These are phyloP conservation scores for Phyto melanocephala DNA, from an alignment of 2,888 invertebrate genomes.

Conservation along the genomic window DNA sequence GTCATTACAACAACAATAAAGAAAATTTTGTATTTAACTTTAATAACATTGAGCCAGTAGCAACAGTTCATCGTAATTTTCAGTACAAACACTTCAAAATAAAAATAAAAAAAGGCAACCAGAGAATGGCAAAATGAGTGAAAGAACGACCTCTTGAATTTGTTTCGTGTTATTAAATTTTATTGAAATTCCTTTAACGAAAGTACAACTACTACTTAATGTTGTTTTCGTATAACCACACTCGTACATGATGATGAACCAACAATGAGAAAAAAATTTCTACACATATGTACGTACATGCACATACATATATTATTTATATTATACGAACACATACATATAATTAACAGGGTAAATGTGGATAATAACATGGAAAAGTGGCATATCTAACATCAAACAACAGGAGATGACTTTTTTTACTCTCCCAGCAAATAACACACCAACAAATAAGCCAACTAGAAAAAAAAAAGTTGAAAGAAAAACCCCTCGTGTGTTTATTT, in stretches of 20 bases:
- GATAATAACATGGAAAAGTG: constrained; percentile 49
- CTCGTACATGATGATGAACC: constrained; percentile 18
- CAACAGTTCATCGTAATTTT: not conserved
- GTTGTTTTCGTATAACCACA: not conserved
- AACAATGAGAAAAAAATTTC: not conserved
- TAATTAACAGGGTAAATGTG: constrained; percentile 30
- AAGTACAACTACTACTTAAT: constrained; percentile 8
- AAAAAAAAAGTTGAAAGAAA: constrained; percentile 28
- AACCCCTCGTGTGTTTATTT: not conserved
- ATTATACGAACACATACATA: constrained; percentile 10
- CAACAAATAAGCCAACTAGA: not conserved
- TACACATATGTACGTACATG: not conserved
- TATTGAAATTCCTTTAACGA: constrained; percentile 42
- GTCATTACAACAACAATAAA: not conserved
- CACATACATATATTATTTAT: not conserved
- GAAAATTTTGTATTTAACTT: constrained; percentile 11
- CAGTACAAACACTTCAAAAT: too few species aligned
- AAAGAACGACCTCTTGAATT: constrained; percentile 18
- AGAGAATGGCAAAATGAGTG: not conserved
- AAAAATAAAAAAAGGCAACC: too few species aligned
- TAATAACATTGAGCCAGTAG: not conserved
- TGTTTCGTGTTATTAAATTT: constrained; percentile 50
- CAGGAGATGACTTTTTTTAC: constrained; percentile 28
- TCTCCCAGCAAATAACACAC: not conserved
- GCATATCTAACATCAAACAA: constrained; percentile 39